Evolutionary conservation across 2,888 invertebrate genomes (phyloP).

Genomic region (Philonicus albiceps): DNA sequence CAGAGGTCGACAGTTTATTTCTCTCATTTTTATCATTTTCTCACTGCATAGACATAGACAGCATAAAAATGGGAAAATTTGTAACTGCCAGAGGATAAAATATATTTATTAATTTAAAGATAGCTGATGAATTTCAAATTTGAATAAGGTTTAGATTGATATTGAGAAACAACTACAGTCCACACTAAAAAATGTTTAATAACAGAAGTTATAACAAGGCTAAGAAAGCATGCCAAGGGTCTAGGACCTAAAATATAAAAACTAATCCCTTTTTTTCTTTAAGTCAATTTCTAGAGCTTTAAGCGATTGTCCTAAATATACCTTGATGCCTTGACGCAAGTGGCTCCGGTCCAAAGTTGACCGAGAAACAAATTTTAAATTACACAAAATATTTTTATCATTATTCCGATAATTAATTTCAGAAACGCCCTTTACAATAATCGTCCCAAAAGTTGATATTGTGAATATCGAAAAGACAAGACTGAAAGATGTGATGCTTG

Average conservation of each 20-base stretch:
- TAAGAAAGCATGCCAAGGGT: too few relatives aligned
- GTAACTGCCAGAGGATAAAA: background rate
- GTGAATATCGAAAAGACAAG: conserved; percentile 65
- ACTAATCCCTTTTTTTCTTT: too few relatives aligned
- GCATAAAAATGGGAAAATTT: background rate
- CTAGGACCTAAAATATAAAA: too few relatives aligned
- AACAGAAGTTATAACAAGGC: too few relatives aligned
- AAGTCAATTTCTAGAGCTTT: too few relatives aligned
- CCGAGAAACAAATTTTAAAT: too few relatives aligned
- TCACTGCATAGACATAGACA: background rate
- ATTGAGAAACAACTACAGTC: too few relatives aligned
- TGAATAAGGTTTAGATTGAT: background rate
- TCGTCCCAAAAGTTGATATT: conserved; percentile 67
- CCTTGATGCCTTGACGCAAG: too few relatives aligned
- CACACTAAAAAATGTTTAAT: too few relatives aligned
- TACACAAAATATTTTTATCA: too few relatives aligned
- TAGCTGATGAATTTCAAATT: background rate
- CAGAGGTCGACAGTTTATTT: background rate
- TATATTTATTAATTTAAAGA: background rate
- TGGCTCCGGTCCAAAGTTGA: too few relatives aligned
- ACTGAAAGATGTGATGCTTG: conserved; percentile 68
- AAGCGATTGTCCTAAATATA: too few relatives aligned
- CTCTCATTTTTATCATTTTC: background rate
- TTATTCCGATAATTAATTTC: conserved; percentile 52
- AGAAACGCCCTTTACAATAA: conserved; percentile 70